Percentiles rank a stretch among this genome's conserved stretches.
phyloP scores from a whole-genome alignment of 2,113 vertebrate genomes.

The Brachyistius frenatus region DNA sequence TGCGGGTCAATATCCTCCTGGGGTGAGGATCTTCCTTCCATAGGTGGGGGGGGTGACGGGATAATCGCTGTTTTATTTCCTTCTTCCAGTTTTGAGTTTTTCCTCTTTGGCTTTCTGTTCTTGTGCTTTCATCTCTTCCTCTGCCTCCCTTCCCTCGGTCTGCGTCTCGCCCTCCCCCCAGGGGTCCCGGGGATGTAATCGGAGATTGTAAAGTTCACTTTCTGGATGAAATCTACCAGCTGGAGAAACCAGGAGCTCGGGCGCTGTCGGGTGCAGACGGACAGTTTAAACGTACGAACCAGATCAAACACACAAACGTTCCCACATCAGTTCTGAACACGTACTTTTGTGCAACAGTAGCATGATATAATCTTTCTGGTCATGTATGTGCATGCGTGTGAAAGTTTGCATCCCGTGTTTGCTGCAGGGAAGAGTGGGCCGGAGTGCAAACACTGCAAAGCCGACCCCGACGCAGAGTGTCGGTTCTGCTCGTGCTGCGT shows the following conservation, averaged over 20 bases:
- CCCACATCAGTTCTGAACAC: not conserved
- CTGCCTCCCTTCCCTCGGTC: not conserved
- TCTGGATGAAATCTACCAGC: constrained; percentile 96
- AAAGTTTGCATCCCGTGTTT: constrained; percentile 15
- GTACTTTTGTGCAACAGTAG: not conserved
- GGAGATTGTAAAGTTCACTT: constrained; percentile 94
- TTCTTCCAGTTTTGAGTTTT: not conserved
- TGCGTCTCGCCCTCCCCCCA: constrained; percentile 63
- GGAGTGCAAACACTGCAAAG: constrained; percentile 97
- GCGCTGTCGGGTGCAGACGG: constrained; percentile 92
- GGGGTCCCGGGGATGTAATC: constrained; percentile 92
- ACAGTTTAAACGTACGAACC: constrained; percentile 92
- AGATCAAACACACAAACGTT: not conserved
- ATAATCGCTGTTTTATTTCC: not conserved
- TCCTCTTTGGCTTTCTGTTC: not conserved
- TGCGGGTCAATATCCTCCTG: constrained; percentile 93
- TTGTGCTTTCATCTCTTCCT: constrained; percentile 2
- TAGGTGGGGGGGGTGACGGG: constrained; percentile 24
- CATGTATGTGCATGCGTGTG: not conserved
- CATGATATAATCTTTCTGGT: not conserved
- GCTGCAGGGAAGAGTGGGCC: constrained; percentile 95
- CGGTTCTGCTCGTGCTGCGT: constrained; percentile 96
- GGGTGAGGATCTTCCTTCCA: constrained; percentile 86
- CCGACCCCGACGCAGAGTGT: constrained; percentile 94
- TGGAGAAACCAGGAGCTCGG: constrained; percentile 93